Conservation (phyloP, 2,888 invertebrate genomes). For the Netelia fuscicornis region DNA sequence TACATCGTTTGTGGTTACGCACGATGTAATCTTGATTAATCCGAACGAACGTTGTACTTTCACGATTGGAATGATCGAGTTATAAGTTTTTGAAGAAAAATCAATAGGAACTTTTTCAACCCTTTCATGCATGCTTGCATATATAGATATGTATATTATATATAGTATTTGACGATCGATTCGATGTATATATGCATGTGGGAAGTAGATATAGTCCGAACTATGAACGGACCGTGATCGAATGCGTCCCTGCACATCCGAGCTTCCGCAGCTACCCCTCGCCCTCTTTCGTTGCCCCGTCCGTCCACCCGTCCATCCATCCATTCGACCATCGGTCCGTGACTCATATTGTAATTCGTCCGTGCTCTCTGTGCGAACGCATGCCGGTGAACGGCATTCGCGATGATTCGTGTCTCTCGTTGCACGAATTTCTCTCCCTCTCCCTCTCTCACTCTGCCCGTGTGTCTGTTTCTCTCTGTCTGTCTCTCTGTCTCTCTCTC, state of each 20-base stretch:
- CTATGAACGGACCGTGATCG: conserved; percentile 46
- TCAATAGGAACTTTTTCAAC: neutral
- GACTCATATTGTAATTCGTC: conserved; percentile 60
- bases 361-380: conserved; percentile 11
- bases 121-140: neutral
- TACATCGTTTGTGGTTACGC: too few relatives aligned
- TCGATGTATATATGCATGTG: neutral
- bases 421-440: neutral
- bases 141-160: neutral
- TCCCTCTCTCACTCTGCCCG: neutral
- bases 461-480: too few relatives aligned
- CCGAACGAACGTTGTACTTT: too few relatives aligned
- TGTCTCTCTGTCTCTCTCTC: neutral
- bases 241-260: conserved; percentile 31
- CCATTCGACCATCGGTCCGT: conserved; percentile 11
- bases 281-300: conserved; percentile 17
- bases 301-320: too few relatives aligned
- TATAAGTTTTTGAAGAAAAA: too few relatives aligned
- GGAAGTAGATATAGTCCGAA: conserved; percentile 24
- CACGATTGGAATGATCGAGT: too few relatives aligned
- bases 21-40: too few relatives aligned
- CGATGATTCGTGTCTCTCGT: conserved; percentile 48
- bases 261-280: conserved; percentile 4
- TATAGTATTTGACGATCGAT: neutral
- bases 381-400: conserved; percentile 38